Evolutionary conservation across 1,140 invertebrate genomes (phyloP).

Genomic region (Conopomorpha cramerella): DNA sequence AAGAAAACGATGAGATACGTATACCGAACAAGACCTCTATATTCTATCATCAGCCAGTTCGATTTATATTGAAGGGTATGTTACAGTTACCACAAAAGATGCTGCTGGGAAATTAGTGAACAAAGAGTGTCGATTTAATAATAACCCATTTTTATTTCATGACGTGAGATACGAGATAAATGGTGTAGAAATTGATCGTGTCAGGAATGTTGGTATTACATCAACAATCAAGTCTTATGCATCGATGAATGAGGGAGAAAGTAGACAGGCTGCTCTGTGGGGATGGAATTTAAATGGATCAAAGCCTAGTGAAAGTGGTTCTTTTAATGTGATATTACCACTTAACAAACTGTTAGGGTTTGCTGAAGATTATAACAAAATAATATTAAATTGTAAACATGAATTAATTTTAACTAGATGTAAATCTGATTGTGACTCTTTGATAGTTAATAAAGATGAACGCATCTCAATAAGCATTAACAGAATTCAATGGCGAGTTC

Average conservation of each 20-base stretch:
- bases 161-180: conserved; percentile 42
- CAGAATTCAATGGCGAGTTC: conserved; percentile 10
- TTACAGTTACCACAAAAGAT: no score
- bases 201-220: conserved; percentile 25
- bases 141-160: conserved; percentile 37
- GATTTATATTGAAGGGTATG: conserved; percentile 21
- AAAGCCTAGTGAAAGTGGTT: conserved; percentile 2
- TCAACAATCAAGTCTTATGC: conserved; percentile 25
- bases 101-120: no score
- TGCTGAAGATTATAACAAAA: conserved; percentile 41
- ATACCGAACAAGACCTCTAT: conserved; percentile 31
- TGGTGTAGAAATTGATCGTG: conserved; percentile 31
- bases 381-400: conserved; percentile 40
- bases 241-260: not conserved
- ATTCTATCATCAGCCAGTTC: conserved; percentile 18
- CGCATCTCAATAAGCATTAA: conserved; percentile 4
- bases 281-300: conserved; percentile 1
- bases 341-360: conserved; percentile 34
- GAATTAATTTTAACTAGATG: conserved; percentile 36
- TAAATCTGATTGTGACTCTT: conserved; percentile 14
- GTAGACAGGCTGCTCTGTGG: not conserved
- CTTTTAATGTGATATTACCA: conserved; percentile 35
- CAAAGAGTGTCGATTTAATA: conserved; percentile 15
- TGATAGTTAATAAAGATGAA: conserved; percentile 1
- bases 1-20: conserved; percentile 31